Evolutionary conservation across 2,888 invertebrate genomes (phyloP).

Genomic region (Sussaba pulchella): DNA sequence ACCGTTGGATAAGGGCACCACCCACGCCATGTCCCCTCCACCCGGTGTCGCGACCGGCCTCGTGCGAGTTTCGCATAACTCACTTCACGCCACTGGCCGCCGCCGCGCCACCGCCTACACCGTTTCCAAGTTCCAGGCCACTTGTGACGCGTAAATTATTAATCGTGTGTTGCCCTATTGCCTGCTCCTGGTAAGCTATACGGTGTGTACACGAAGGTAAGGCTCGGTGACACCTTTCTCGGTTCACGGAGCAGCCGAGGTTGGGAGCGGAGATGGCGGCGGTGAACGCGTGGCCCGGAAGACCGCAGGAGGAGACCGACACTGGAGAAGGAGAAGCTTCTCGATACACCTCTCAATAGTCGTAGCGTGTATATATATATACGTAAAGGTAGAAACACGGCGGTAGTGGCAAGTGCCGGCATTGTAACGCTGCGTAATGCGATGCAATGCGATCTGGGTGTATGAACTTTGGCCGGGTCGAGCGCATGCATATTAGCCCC

Average conservation of each 20-base stretch:
- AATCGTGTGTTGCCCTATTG: slow-evolving; percentile 77
- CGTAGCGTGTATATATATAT: neutral
- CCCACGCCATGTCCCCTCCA: slow-evolving; percentile 18
- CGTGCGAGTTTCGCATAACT: slow-evolving; percentile 77
- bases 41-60: slow-evolving; percentile 45
- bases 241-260: slow-evolving; percentile 41
- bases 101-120: slow-evolving; percentile 32
- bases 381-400: slow-evolving; percentile 22
- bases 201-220: neutral
- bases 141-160: slow-evolving; percentile 80
- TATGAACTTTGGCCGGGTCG: slow-evolving; percentile 76
- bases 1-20: slow-evolving; percentile 19
- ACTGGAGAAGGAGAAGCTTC: slow-evolving; percentile 28
- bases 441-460: slow-evolving; percentile 74
- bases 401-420: neutral
- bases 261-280: slow-evolving; percentile 16
- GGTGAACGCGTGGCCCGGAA: slow-evolving; percentile 6
- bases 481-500: slow-evolving; percentile 78
- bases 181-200: slow-evolving; percentile 56
- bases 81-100: slow-evolving; percentile 68
- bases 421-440: slow-evolving; percentile 76
- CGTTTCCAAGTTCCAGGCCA: slow-evolving; percentile 76
- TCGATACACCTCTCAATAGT: slow-evolving; percentile 14
- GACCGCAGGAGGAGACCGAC: slow-evolving; percentile 20
- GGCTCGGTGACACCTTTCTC: slow-evolving; percentile 27